Conservation (phyloP, 1,140 invertebrate genomes). For the Acromyrmex charruanus region DNA sequence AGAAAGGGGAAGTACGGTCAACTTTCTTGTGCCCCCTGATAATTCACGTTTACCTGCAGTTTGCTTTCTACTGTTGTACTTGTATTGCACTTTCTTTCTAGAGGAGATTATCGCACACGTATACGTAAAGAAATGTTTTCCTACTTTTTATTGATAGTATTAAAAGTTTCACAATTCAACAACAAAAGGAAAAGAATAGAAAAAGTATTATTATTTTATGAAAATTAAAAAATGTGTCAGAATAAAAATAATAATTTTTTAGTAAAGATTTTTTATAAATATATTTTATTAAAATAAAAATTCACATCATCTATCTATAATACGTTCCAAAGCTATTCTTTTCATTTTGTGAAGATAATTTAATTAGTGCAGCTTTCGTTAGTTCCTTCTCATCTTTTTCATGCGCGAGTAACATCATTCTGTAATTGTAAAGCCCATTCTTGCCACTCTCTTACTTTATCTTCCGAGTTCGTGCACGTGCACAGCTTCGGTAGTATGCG, state of each 20-base stretch:
- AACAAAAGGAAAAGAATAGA: not conserved
- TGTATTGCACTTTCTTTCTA: not conserved
- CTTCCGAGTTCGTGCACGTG: conserved; percentile 31
- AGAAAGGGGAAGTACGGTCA: conserved; percentile 23
- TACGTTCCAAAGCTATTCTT: not conserved
- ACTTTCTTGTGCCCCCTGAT: conserved; percentile 56
- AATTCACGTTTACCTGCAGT: conserved; percentile 29
- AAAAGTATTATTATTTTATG: conserved; percentile 1
- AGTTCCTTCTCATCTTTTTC: conserved; percentile 1
- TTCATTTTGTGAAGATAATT: not conserved
- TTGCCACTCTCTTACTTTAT: conserved; percentile 21
- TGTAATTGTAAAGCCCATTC: conserved; percentile 8
- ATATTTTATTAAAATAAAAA: no score
- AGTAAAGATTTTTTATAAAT: no score
- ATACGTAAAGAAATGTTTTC: not conserved
- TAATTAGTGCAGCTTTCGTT: not conserved
- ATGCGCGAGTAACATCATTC: not conserved
- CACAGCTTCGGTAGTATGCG: conserved; percentile 32
- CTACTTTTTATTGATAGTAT: not conserved
- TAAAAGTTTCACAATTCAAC: not conserved
- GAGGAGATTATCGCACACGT: not conserved
- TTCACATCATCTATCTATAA: not conserved
- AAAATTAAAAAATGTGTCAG: not conserved
- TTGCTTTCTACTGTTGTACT: conserved; percentile 57
- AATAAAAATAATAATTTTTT: not conserved